Evolutionary conservation across 2,113 vertebrate species (phyloP), one percentile per base, ranked within the genome.

Genomic region (Motacilla alba): DNA sequence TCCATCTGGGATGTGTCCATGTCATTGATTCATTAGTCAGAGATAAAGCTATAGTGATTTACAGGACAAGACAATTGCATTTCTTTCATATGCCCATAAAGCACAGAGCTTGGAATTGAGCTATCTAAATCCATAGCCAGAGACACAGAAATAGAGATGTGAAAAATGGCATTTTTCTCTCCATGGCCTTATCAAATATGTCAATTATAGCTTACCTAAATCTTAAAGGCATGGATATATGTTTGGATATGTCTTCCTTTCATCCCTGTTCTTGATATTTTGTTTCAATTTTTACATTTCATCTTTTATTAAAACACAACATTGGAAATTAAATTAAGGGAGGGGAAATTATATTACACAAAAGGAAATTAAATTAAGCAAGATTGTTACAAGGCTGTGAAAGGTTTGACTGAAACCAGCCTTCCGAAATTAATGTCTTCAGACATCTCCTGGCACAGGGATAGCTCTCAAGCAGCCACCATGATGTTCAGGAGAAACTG

Each of bases 361-460:
- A 95, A 92, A 96, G 96, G 94, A 97, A 97, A 97, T 97, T 93
- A 94, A 96, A 96, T 97, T 95, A 96, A 89, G 37, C 37, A 91
- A 90, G 94, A 93, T 84, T 94, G 88, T 93, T 96, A 77, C 60
- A 91, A 89, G 92, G 90, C 66, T 96, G 91, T 91, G 80, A 96
- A 96, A 90, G 49, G 14, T 82, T 83, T 97, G 96, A 96, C 94
- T 95, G 90, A 97, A 97, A 96, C 77, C 96, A 97, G 91, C 39
- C 75, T 93, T 93, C 94, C 10, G 13, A 93, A 94, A 94, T 72
- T 15, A 94, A 86, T 66, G 63, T 82, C 80, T 93, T 96, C 47
- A 90, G 77, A 89, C 10, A 1, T 92, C 80, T 43, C 55, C 31
- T 90, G 55, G 46, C 41, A 69, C 22, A 74, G 14, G 37, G 15